Percentiles rank a stretch among this genome's conserved stretches.
These are phyloP conservation scores for Stegana nigrithorax DNA, from an alignment of 2,888 invertebrate species.

Conservation along the genomic window DNA sequence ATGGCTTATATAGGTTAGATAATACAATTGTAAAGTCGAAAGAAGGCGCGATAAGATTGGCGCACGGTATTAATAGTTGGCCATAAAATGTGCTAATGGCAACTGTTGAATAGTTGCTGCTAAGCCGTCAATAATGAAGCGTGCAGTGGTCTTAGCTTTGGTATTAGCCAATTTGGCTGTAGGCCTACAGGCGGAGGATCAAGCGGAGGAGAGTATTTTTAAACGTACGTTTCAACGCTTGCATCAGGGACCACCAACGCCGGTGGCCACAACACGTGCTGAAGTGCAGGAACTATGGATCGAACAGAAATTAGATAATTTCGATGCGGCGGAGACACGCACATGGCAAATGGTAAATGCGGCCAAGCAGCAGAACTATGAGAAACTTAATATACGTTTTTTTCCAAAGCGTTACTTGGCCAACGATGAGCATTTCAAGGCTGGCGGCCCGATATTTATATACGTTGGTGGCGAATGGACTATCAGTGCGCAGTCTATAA, in stretches of 20 bases:
- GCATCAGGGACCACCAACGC: slow-evolving; percentile 69
- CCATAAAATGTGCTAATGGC: too few relatives aligned
- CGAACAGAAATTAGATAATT: slow-evolving; percentile 73
- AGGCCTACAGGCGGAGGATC: background rate
- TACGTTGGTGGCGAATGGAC: slow-evolving; percentile 79
- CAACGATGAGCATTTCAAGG: slow-evolving; percentile 68
- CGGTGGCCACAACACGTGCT: slow-evolving; percentile 37
- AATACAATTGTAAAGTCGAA: background rate
- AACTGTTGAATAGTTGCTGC: background rate
- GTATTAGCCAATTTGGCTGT: slow-evolving; percentile 37
- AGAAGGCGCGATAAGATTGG: background rate
- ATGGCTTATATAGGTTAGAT: slow-evolving; percentile 18
- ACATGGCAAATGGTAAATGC: slow-evolving; percentile 71
- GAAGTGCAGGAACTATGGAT: slow-evolving; percentile 68
- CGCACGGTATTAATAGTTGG: background rate
- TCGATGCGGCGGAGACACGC: slow-evolving; percentile 70
- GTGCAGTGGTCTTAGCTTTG: slow-evolving; percentile 26
- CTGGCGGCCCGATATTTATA: slow-evolving; percentile 74
- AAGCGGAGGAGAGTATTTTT: slow-evolving; percentile 44
- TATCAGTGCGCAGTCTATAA: slow-evolving; percentile 73
- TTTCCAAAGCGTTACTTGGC: slow-evolving; percentile 70
- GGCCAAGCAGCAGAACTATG: background rate
- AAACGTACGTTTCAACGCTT: slow-evolving; percentile 51
- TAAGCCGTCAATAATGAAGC: slow-evolving; percentile 5
- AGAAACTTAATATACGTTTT: background rate